Percentiles rank a stretch among this genome's conserved stretches.
These are phyloP conservation scores for Philantomba maxwellii DNA, from an alignment of 2,113 vertebrate genomes.

Conservation along the genomic window DNA sequence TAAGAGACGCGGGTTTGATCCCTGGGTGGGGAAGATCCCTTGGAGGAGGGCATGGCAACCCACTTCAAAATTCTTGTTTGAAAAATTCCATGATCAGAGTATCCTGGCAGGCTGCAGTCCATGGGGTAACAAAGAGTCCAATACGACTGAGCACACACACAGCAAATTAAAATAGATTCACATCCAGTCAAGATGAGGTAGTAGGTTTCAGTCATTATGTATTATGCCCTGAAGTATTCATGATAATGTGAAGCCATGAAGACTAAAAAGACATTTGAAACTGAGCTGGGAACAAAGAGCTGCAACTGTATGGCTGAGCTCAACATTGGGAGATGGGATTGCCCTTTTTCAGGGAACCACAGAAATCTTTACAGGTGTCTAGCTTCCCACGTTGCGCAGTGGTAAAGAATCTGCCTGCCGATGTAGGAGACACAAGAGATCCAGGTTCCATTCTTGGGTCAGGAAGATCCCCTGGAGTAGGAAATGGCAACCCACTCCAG, in stretches of 20 bases:
- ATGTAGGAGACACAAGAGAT: not conserved
- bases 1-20: rapidly evolving
- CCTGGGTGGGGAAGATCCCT: not conserved
- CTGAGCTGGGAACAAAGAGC: not conserved
- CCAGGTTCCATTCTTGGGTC: not conserved
- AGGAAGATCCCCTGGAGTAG: not conserved
- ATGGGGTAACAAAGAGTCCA: not conserved
- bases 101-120: not conserved
- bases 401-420: not conserved
- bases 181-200: not conserved
- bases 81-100: not conserved
- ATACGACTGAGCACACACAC: not conserved
- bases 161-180: not conserved
- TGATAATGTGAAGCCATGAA: not conserved
- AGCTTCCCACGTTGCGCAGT: not conserved
- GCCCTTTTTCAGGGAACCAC: not conserved
- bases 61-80: not conserved
- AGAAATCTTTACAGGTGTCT: not conserved
- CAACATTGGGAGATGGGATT: not conserved
- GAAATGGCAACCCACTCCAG: not conserved
- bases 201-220: not conserved
- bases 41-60: not conserved
- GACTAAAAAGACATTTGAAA: not conserved
- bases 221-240: not conserved
- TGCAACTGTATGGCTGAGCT: not conserved